Evolutionary conservation across 1,140 invertebrate genomes (phyloP), one percentile per base, ranked within the genome.

Genomic region (Lineus longissimus): DNA sequence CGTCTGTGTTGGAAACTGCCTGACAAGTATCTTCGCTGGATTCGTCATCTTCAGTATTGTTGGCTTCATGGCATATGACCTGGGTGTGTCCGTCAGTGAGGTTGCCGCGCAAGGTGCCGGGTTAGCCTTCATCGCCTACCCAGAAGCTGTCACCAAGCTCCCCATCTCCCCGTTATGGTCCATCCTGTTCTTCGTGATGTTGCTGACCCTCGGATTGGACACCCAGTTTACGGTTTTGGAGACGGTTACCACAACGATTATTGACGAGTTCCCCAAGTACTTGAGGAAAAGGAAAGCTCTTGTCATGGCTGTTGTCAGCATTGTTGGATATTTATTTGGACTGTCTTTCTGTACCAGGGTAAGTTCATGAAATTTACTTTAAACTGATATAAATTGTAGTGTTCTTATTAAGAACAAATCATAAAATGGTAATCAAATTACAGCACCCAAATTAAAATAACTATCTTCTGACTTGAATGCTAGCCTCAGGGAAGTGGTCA

Each of bases 171-270:
- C 93, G 0, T 80, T 98, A 15, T 98, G 95, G 95, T 91, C 95
- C 0, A 91, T 93, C 69, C 85, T 98, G 0, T 98, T 98, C 84
- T 98, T 98, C 85, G 89, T 96, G 65, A 98, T 98, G 95, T 82
- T 96, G 25, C 90, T 95, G 69, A 88, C 93, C 63, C 85, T 96
- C 7, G 93, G 93, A 45, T 86, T 96, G 63, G 92, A 94, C 76
- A 91, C 86, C 71, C 78, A 91, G 90, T 91, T 92, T 88, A 90
- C 90, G 2, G 90, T 90, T 36, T 78, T 92, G 65, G 90, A 92
- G 79, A 86, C 89, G 0, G 86, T 92, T 2, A 88, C 90, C 61
- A 86, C 88, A 1, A 88, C 89, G 7, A 66, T 91, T 0, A 76
- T 86, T 36, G 90, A 92, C 72, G 89, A 90, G 64, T 86, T 86